phyloP scores from a whole-genome alignment of 2,797 vertebrate genomes.

The Margarornis squamiger region DNA sequence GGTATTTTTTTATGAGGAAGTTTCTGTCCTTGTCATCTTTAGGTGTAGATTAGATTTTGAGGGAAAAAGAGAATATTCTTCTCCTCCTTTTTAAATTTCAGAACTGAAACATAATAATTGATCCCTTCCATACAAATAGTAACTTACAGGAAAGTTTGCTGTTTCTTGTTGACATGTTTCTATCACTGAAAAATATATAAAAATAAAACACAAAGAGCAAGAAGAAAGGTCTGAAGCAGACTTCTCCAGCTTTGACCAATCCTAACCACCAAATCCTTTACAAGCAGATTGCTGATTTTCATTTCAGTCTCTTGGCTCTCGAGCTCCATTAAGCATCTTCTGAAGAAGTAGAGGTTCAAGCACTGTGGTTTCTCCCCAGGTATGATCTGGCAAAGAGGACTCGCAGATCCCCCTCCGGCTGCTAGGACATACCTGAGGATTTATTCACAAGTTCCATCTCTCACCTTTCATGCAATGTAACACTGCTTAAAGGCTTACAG shows the following conservation, averaged over 20 bases:
- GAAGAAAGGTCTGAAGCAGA: background rate
- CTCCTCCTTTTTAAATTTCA: background rate
- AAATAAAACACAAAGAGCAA: background rate
- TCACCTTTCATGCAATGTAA: rapidly evolving
- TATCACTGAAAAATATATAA: background rate
- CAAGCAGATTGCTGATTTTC: background rate
- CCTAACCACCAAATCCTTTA: background rate
- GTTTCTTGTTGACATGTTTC: background rate
- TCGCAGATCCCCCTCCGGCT: background rate
- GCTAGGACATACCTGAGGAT: background rate
- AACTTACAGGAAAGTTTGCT: background rate
- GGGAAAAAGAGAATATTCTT: background rate
- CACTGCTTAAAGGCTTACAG: background rate
- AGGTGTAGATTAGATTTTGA: background rate
- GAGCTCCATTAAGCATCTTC: background rate
- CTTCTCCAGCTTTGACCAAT: background rate
- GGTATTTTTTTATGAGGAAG: no score
- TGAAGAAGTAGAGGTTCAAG: background rate
- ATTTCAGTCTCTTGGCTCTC: background rate
- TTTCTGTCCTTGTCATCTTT: background rate
- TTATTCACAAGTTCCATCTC: background rate
- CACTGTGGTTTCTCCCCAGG: background rate
- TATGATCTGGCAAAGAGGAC: background rate
- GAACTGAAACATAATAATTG: background rate
- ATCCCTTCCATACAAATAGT: background rate